Conservation (phyloP, 2,113 vertebrate species). For the Ctenomys sociabilis region DNA sequence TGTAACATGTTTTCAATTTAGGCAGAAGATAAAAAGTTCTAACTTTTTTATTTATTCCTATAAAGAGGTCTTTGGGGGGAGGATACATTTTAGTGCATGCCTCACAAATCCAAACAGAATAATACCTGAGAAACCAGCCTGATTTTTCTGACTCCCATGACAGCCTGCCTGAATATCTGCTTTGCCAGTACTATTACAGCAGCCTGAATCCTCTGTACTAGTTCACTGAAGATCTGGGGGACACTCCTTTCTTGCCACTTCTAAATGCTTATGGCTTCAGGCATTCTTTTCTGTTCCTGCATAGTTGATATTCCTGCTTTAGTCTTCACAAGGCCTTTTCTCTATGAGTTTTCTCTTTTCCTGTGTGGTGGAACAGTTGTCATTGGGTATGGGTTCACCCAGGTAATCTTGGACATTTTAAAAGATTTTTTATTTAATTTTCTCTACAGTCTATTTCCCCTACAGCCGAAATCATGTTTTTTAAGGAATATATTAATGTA, state of each 20-base stretch:
- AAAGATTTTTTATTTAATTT: not conserved
- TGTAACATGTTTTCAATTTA: not conserved
- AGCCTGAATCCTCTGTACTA: too few species aligned
- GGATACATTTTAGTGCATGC: not conserved
- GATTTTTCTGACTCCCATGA: not conserved
- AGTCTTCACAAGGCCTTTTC: not conserved
- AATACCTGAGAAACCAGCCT: not conserved
- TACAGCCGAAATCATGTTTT: not conserved
- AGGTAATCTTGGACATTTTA: not conserved
- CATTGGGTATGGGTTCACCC: not conserved
- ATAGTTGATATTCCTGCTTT: not conserved
- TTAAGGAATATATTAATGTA: too few species aligned
- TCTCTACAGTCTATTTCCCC: not conserved
- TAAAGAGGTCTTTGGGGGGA: not conserved
- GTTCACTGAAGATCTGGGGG: not conserved
- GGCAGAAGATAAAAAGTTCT: not conserved
- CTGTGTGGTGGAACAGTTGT: not conserved
- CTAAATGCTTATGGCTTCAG: not conserved
- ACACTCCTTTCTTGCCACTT: not conserved
- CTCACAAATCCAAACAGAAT: not conserved
- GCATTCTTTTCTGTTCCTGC: not conserved
- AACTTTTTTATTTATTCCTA: not conserved
- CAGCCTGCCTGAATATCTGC: not conserved
- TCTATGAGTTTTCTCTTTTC: not conserved
- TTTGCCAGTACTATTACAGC: not conserved